Evolutionary conservation across 2,888 invertebrate species (phyloP).

Genomic region (Acrobasis suavella): DNA sequence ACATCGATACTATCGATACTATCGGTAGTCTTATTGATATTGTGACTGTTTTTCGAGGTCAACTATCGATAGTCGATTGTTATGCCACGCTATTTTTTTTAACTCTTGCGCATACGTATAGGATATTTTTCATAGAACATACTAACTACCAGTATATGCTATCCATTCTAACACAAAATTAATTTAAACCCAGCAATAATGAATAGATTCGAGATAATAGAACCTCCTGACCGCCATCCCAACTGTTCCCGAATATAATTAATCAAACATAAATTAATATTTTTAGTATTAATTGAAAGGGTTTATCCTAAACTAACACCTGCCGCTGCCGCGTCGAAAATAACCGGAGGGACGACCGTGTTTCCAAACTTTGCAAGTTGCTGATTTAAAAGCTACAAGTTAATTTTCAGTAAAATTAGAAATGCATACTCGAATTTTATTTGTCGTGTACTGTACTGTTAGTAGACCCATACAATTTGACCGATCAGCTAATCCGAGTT

Average conservation of each 20-base stretch:
- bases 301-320: constrained; percentile 23
- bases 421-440: too few relatives aligned
- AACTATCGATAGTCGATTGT: too few relatives aligned
- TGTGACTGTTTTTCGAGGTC: too few relatives aligned
- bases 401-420: neutral
- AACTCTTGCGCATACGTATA: too few relatives aligned
- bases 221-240: neutral
- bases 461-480: too few relatives aligned
- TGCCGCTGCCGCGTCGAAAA: constrained; percentile 32
- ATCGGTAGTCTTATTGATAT: too few relatives aligned
- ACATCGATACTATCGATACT: too few relatives aligned
- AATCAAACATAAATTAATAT: constrained; percentile 13
- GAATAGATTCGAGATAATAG: neutral
- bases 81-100: too few relatives aligned
- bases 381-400: constrained; percentile 1
- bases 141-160: neutral
- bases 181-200: neutral
- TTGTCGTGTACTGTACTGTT: too few relatives aligned
- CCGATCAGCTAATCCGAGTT: too few relatives aligned
- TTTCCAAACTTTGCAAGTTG: neutral
- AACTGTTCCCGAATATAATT: constrained; percentile 3
- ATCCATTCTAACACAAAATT: neutral
- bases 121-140: too few relatives aligned
- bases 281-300: constrained; percentile 17
- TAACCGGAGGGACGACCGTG: constrained; percentile 29